phyloP scores from a whole-genome alignment of 2,113 vertebrate species.

The Uropsilus gracilis region DNA sequence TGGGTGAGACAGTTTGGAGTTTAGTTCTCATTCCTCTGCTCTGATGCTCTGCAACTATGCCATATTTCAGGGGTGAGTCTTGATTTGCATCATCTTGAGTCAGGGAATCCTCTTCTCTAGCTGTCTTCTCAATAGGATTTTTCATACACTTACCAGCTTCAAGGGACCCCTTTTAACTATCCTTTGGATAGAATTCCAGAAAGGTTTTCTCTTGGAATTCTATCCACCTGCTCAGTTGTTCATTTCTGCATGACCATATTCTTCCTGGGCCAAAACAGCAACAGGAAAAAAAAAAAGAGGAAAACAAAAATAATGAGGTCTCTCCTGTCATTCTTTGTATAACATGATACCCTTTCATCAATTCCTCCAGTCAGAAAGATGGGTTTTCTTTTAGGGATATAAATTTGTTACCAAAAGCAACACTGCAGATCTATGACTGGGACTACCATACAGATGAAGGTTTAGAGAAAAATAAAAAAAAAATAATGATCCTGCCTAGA shows the following conservation, averaged over 20 bases:
- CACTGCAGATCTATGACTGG: neutral
- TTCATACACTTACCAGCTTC: neutral
- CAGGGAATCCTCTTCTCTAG: neutral
- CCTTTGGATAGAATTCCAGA: neutral
- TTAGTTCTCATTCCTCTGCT: neutral
- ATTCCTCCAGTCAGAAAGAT: neutral
- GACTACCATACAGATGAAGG: fast-evolving
- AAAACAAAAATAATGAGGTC: neutral
- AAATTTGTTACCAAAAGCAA: neutral
- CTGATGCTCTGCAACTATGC: neutral
- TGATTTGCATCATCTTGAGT: neutral
- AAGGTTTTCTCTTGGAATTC: neutral
- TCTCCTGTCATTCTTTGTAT: neutral
- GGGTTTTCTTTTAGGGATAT: neutral
- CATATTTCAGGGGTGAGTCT: neutral
- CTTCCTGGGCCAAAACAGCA: neutral
- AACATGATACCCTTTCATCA: neutral
- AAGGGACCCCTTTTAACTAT: neutral
- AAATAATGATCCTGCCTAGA: neutral
- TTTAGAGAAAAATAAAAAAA: neutral
- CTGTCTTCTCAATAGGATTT: neutral
- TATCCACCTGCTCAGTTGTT: neutral
- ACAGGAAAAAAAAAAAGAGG: neutral
- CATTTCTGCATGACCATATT: neutral
- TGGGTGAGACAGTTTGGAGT: neutral